Conservation (phyloP, 2,113 vertebrate species). For the Dromaius novaehollandiae region DNA sequence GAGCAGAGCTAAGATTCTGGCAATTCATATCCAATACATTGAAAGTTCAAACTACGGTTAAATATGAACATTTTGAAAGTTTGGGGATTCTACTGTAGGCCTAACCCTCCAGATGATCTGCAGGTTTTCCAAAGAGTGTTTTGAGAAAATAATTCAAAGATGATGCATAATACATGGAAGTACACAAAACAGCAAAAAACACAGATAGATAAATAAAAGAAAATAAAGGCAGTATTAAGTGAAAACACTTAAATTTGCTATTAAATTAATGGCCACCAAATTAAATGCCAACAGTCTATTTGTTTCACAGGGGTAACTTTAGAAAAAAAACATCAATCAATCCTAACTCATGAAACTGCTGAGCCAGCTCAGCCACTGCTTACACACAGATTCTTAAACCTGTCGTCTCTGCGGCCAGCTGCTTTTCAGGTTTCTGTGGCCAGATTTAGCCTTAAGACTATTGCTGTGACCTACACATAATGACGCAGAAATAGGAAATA, state of each 20-base stretch:
- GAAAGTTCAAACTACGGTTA: not conserved
- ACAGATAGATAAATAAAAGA: not conserved
- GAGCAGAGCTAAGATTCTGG: not conserved
- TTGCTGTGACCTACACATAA: not conserved
- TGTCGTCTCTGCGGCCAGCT: not conserved
- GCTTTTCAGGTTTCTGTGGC: not conserved
- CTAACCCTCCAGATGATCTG: not conserved
- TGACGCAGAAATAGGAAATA: not conserved
- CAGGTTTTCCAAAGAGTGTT: not conserved
- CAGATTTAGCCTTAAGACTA: not conserved
- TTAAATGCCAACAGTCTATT: not conserved
- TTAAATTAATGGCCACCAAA: not conserved
- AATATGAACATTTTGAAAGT: not conserved
- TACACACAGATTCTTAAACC: not conserved
- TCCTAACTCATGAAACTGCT: not conserved
- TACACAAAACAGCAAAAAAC: not conserved
- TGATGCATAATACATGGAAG: not conserved
- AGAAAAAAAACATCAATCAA: not conserved
- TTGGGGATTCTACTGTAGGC: not conserved
- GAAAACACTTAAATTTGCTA: not conserved
- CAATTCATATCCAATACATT: not conserved
- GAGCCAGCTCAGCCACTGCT: not conserved
- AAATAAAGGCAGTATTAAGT: not conserved
- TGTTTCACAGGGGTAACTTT: not conserved
- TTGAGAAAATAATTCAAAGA: not conserved